Base-by-base conservation (phyloP, 2,888 invertebrate species). In the Molorchus minor region DNA sequence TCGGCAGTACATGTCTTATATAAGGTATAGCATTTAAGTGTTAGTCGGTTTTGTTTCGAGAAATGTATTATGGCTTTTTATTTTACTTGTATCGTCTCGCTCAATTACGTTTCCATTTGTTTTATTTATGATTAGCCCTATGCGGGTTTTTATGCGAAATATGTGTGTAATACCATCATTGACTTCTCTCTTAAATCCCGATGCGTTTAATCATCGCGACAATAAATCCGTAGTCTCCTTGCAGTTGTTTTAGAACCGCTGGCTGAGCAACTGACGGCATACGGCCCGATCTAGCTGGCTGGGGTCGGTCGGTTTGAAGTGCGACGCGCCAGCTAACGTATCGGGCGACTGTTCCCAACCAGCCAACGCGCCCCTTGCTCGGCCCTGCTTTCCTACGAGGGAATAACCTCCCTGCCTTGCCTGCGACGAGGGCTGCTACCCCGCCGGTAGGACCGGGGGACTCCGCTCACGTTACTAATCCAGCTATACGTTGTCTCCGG, bases 391-490 rank as follows among this genome's bases (percentile, higher is more conserved):
- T 49, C 47, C 25, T 36, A 46, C 51, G 49, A 60, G 61, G 58
- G 55, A 44, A 41, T 43, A 46, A 43, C 58, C 54, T 56, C 59
- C 57, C 61, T 61, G 54, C 55, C 58, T 47, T 53, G 45, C 54
- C 53, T 49, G 59, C 51, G 41, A 16, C 30, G 52, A 61, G 68
- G 67, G 62, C 64, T 56, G 64, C 63, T 58, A 64, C 67, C 67
- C 65, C 61, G 63, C 45, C 49, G n/a, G 41, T 21, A 40, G 47
- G 52, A 36, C 16, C 44, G 59, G 58, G 65, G 61, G 61, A 58
- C 66, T 55, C 61, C 64, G 62, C 60, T 66, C 54, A 47, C 33
- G 61, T 56, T 62, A 62, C 65, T 65, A 64, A 65, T 65, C 68
- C 67, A 58, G 63, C 54, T 56, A 46, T 46, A 17, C 46, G 46